Percentiles rank a stretch among this genome's conserved stretches.
phyloP scores from a whole-genome alignment of 2,113 vertebrate species.

The Prietella phreatophila region DNA sequence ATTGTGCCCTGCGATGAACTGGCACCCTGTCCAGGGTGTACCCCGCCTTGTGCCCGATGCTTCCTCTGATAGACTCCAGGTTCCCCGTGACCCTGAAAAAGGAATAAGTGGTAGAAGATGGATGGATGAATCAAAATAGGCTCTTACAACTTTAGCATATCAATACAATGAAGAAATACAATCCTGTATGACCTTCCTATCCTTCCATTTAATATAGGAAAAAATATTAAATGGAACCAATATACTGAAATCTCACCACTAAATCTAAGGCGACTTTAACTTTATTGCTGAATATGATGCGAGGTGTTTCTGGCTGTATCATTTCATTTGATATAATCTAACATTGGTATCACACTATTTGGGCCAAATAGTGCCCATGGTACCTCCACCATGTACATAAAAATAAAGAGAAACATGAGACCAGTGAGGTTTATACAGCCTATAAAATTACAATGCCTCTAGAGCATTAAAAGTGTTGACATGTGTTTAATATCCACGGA shows the following conservation, averaged over 20 bases:
- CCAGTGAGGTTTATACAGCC: constrained; percentile 25
- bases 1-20: too few relatives aligned
- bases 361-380: background rate
- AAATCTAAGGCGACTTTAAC: background rate
- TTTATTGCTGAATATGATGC: background rate
- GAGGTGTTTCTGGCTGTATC: background rate
- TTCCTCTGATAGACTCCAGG: too few relatives aligned
- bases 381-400: background rate
- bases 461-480: constrained; percentile 25
- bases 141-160: background rate
- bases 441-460: constrained; percentile 33
- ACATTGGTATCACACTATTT: background rate
- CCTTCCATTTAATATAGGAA: background rate
- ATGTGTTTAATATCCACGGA: constrained; percentile 43
- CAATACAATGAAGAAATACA: background rate
- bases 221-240: background rate
- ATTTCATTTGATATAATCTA: background rate
- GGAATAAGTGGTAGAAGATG: too few relatives aligned
- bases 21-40: too few relatives aligned
- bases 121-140: background rate
- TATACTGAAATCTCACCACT: background rate
- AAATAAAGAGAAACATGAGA: background rate
- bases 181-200: background rate
- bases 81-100: too few relatives aligned
- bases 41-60: too few relatives aligned